Evolutionary conservation across 2,888 invertebrate species (phyloP), one percentile per base, ranked within the genome.

Genomic region (Sinodicranocentrus sp.): DNA sequence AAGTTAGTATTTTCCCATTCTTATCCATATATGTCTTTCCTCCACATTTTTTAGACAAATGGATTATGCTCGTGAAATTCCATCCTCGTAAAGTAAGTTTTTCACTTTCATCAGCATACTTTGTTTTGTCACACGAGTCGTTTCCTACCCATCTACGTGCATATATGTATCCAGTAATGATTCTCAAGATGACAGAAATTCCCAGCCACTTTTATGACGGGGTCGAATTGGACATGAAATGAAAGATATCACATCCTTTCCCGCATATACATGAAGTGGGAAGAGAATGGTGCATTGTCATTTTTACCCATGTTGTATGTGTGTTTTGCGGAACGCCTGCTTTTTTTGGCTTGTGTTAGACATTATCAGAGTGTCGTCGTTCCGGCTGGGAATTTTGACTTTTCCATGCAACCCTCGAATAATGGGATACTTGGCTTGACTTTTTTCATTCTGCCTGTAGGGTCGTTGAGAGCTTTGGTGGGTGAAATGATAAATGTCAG

Each of bases 1-100:
- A 95, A 94, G 94, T 94, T 89, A 91, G 92, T 89, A 52, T 25
- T 6, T 1, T 28, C 26, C n/a, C 15, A 44, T 17, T 48, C 52
- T 54, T 28, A 25, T 70, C 68, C 23, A n/a, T 43, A 19, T 39
- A 43, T 15, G 21, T 23, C 1, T 28, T 65, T 19, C 65, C 23
- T 44, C 19, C 19, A 28, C 67, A 67, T 17, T 28, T 19, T 67
- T 43, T 43, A 33, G 10, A 33, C 33, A 33, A 10, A 33, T 33
- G 33, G 3, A 10, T 10, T 33, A 33, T 33, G 10, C 33, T 6
- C 33, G 10, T 33, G 33, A 33, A 6, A 33, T 33, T 33, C 33
- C 33, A 33, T n/a, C 15, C 48, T 48, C 25, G 25, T 57, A 63
- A 63, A 63, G 8, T 25, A 17, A 63, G 28, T 63, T 33, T 43